phyloP scores from a whole-genome alignment of 2,888 invertebrate genomes.

The Tachina grossa region DNA sequence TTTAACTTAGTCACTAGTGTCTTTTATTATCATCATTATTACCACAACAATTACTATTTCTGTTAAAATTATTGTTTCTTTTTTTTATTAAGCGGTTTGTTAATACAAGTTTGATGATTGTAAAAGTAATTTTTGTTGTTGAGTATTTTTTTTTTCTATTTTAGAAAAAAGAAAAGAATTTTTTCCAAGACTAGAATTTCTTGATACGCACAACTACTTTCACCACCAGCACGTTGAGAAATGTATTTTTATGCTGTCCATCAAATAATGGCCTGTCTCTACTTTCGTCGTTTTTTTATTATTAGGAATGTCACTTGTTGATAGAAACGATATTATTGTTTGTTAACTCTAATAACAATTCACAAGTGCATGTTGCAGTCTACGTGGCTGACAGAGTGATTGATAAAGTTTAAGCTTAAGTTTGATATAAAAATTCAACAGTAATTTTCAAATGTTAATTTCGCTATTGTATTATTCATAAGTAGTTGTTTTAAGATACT shows the following conservation, averaged over 20 bases:
- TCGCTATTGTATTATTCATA: not conserved
- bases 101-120: not conserved
- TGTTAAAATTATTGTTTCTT: constrained; percentile 30
- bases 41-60: constrained; percentile 43
- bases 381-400: not conserved
- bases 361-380: constrained; percentile 11
- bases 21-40: constrained; percentile 58
- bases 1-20: constrained; percentile 63
- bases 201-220: constrained; percentile 73
- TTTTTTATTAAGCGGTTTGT: not conserved
- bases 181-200: constrained; percentile 70
- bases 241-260: constrained; percentile 54
- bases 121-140: not conserved
- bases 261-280: constrained; percentile 43
- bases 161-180: constrained; percentile 42
- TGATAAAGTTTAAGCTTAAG: not conserved
- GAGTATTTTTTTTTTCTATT: not conserved
- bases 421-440: not conserved
- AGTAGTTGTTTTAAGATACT: not conserved
- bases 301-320: constrained; percentile 46
- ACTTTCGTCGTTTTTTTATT: constrained; percentile 21
- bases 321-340: not conserved
- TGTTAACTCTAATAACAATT: constrained; percentile 14
- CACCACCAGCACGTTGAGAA: constrained; percentile 64
- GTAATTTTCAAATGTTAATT: not conserved